Percentiles rank a stretch among this genome's conserved stretches.
Conservation (phyloP, 2,888 invertebrate genomes). For the Boloria euphrosyne region DNA sequence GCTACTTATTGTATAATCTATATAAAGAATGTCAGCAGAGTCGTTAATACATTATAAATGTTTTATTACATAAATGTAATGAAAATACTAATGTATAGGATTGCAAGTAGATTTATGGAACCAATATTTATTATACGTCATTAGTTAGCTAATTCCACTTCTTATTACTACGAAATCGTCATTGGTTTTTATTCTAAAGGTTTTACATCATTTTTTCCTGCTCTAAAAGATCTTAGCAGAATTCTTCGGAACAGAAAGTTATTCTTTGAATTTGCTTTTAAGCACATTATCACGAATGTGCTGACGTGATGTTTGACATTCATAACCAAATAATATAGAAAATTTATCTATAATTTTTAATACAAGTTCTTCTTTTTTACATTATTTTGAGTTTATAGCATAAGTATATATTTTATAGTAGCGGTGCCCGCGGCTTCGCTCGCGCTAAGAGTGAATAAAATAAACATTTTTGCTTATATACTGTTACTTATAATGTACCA, state of each 20-base stretch:
- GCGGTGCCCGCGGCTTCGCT: too few species aligned
- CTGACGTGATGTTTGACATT: conserved; percentile 36
- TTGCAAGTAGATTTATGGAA: too few species aligned
- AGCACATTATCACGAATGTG: conserved; percentile 56
- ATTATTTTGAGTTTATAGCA: too few species aligned
- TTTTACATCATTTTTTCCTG: conserved; percentile 55
- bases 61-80: too few species aligned
- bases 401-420: too few species aligned
- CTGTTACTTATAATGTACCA: too few species aligned
- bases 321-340: conserved; percentile 3
- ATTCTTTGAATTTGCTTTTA: conserved; percentile 63
- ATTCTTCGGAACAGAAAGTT: conserved; percentile 63
- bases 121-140: too few species aligned
- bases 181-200: conserved; percentile 13
- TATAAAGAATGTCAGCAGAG: too few species aligned
- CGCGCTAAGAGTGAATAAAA: too few species aligned
- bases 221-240: conserved; percentile 52
- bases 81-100: neutral
- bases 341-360: neutral
- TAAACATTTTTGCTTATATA: too few species aligned
- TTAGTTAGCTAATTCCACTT: neutral
- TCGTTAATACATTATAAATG: too few species aligned
- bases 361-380: neutral
- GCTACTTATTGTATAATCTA: too few species aligned
- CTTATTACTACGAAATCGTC: conserved; percentile 1